A percentile compares a stretch with the other conserved stretches of the same genome.
These are phyloP conservation scores for Orchesella cincta DNA, from an alignment of 1,140 invertebrate species.

Conservation along the genomic window DNA sequence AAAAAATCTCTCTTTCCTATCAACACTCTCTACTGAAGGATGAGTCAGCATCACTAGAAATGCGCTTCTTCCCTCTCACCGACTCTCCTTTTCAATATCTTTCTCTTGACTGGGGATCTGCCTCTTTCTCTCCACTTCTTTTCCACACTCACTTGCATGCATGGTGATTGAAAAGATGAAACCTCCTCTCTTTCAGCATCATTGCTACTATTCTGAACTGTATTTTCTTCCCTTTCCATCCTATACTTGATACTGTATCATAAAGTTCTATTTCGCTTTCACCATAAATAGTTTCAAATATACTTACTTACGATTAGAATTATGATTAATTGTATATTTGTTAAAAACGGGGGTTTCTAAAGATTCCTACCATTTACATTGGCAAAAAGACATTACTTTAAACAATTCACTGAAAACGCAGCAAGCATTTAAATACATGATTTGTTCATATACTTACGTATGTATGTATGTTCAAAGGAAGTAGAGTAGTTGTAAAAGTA, in stretches of 20 bases:
- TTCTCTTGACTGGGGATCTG: not conserved
- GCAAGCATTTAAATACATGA: constrained; percentile 19
- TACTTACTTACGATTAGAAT: no score
- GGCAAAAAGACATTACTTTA: constrained; percentile 19
- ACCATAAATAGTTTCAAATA: no score
- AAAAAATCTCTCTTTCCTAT: constrained; percentile 22
- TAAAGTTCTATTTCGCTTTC: no score
- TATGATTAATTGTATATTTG: no score
- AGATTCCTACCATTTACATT: not conserved
- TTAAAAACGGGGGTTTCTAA: no score
- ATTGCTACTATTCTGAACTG: no score
- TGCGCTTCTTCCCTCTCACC: constrained; percentile 10
- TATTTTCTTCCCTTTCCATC: no score
- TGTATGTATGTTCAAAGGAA: not conserved
- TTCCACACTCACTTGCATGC: not conserved
- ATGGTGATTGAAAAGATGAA: no score
- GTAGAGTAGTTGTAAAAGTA: no score
- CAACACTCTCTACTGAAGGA: not conserved
- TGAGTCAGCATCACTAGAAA: constrained; percentile 25
- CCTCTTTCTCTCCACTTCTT: constrained; percentile 11
- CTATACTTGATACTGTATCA: no score
- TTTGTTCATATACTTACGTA: not conserved
- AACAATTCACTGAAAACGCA: constrained; percentile 17
- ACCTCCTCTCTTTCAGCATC: no score
- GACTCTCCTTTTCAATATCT: constrained; percentile 24